Percentiles rank a stretch among this genome's conserved stretches.
Conservation (phyloP, 2,888 invertebrate genomes). For the Trissoscelio sp. region DNA sequence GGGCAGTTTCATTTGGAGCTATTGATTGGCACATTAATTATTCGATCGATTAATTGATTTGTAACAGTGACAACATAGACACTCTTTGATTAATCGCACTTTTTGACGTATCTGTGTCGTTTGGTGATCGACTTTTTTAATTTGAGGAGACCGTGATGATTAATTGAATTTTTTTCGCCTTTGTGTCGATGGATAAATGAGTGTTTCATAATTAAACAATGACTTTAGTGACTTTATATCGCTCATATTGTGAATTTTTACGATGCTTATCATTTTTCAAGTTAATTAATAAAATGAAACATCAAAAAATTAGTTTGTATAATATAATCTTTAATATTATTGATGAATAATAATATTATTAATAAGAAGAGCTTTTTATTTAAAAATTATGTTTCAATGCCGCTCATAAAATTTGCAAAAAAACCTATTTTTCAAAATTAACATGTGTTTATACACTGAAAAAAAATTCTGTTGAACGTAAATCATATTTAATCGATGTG, state of each 20-base stretch:
- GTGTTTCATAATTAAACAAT: constrained; percentile 50
- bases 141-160: constrained; percentile 48
- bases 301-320: no score
- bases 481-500: constrained; percentile 29
- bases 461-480: constrained; percentile 10
- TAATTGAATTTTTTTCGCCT: constrained; percentile 51
- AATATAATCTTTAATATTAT: background rate
- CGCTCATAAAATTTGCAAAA: background rate
- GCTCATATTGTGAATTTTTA: constrained; percentile 4
- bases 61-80: constrained; percentile 55
- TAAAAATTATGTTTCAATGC: constrained; percentile 7
- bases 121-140: constrained; percentile 52
- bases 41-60: constrained; percentile 64
- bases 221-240: constrained; percentile 29
- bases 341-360: no score
- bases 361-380: no score
- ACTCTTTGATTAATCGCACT: constrained; percentile 58
- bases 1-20: constrained; percentile 12
- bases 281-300: background rate
- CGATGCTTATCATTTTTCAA: background rate
- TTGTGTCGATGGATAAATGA: constrained; percentile 39
- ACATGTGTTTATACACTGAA: background rate
- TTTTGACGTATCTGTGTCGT: constrained; percentile 63
- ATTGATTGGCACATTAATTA: constrained; percentile 54
- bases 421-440: background rate